Percentiles rank a stretch among this genome's conserved stretches.
Evolutionary conservation across 2,888 invertebrate genomes (phyloP).

Genomic region (Parthenolecanium corni): DNA sequence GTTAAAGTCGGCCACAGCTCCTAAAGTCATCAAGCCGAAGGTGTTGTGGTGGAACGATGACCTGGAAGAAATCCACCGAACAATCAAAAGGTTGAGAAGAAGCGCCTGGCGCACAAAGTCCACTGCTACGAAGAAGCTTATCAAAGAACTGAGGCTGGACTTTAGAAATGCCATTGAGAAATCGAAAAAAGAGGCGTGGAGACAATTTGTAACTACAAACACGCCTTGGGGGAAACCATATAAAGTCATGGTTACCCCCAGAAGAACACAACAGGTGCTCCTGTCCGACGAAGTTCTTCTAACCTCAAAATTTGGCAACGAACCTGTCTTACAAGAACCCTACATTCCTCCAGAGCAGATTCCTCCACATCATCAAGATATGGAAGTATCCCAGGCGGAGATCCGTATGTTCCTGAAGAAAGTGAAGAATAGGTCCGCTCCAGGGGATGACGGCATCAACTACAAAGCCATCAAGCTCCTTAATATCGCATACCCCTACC

Average conservation of each 20-base stretch:
- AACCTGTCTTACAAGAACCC: background rate
- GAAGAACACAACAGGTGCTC: background rate
- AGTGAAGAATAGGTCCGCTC: background rate
- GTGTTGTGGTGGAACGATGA: too few species aligned
- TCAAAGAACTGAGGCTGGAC: background rate
- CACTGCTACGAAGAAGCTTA: background rate
- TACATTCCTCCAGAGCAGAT: background rate
- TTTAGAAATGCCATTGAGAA: background rate
- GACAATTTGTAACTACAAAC: background rate
- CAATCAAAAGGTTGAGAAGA: too few species aligned
- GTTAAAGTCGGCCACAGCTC: too few species aligned
- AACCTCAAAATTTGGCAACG: background rate
- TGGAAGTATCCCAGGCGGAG: background rate
- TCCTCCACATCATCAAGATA: background rate
- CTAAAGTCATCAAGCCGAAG: too few species aligned
- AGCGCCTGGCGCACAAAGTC: too few species aligned
- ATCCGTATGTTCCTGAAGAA: background rate
- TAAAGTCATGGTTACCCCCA: background rate
- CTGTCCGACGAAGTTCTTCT: background rate
- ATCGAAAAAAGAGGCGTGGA: background rate
- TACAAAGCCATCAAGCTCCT: background rate
- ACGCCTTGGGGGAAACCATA: background rate
- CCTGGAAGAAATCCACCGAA: too few species aligned
- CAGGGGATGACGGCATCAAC: background rate
- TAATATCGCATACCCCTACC: background rate